phyloP scores from a whole-genome alignment of 2,888 invertebrate species.

The Eupithecia vulgata region DNA sequence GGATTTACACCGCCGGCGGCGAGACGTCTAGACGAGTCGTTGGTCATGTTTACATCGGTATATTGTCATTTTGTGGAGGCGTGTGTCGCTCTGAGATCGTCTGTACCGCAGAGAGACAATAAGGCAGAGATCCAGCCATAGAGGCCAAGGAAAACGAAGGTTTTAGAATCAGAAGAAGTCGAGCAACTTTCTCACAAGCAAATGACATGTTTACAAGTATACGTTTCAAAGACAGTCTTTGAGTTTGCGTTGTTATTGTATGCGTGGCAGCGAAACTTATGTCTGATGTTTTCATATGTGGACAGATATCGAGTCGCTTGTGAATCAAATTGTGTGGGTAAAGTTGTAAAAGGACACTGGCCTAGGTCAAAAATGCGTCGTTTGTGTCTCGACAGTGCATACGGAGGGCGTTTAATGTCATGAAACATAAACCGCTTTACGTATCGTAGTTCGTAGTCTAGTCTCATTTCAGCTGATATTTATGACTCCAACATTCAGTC shows the following conservation, averaged over 20 bases:
- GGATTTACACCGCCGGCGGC: slow-evolving; percentile 36
- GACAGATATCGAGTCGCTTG: background rate
- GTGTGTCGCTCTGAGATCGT: slow-evolving; percentile 25
- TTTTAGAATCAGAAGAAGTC: background rate
- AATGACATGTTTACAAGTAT: background rate
- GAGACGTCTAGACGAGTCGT: slow-evolving; percentile 62
- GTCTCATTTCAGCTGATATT: background rate
- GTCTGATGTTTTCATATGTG: background rate
- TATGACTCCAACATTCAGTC: slow-evolving; percentile 9
- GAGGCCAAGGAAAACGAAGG: background rate
- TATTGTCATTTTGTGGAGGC: slow-evolving; percentile 53
- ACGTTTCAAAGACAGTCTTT: background rate
- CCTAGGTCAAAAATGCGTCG: background rate
- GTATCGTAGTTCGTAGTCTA: background rate
- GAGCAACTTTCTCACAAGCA: background rate
- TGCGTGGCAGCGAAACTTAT: background rate
- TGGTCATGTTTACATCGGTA: slow-evolving; percentile 62
- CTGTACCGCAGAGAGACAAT: slow-evolving; percentile 20
- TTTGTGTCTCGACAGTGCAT: background rate
- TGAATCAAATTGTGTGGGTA: background rate
- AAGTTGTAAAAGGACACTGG: background rate
- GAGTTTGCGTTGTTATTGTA: background rate
- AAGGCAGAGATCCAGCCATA: background rate
- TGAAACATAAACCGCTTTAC: background rate
- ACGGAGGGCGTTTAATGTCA: too few species aligned